Base-by-base conservation (phyloP, 2,888 invertebrate species). In the Germaria angustata region DNA sequence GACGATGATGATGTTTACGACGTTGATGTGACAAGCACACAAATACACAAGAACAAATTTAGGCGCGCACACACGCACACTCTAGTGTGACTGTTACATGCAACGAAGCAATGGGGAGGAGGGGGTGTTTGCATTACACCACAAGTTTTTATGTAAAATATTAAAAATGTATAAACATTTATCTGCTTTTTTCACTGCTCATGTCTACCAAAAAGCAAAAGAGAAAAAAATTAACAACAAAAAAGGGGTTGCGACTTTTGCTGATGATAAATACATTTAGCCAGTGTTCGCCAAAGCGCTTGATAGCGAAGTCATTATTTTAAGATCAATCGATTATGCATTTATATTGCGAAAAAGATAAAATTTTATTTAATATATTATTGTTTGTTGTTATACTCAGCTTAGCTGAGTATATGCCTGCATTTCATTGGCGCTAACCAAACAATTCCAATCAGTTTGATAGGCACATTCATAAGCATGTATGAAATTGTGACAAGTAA, bases 211-310 rank as follows among this genome's bases (percentile, higher is more conserved):
- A 36, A 72, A 41, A 53, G 39, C 28, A 41, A 22, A 63, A 15
- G 5, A 1, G 4, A 53, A n/a, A 63, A 73, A 41, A 55, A 13
- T 8, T 8, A 55, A 32, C 6, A 11, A 15, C 6, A 24, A 24
- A 63, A 81, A 79, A 82, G 79, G 81, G 82, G 82, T 82, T 82
- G 82, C 69, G 75, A 75, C 79, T 82, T 82, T 65, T 75, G 75
- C 46, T 75, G 53, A 66, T 59, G 32, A 69, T 80, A 68, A 61
- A 69, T 61, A 72, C 65, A 59, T 59, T 41, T 65, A 1, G n/a
- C 9, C 32, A 53, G 53, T 17, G 53, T 8, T 53, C 32, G n/a
- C 1, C 53, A 53, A 53, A 53, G 28, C 32, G 13, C 2, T 24
- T 1, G 7, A 6, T 28, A n/a, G 1, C 8, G n/a, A 3, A 2